Evolutionary conservation across 2,888 invertebrate genomes (phyloP).

Genomic region (Bellardia pandia): DNA sequence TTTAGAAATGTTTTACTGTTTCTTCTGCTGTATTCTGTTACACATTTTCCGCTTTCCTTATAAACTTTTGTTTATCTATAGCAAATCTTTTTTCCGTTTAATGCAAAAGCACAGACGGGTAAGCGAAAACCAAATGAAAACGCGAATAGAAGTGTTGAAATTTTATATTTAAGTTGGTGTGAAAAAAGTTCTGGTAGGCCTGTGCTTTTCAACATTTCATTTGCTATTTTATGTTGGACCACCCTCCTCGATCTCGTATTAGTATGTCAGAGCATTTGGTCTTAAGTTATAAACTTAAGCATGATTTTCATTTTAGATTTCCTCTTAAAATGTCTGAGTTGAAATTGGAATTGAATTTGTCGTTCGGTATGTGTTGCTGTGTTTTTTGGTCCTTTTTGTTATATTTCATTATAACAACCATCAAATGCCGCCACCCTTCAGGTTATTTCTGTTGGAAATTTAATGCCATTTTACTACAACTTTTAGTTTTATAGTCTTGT

Average conservation of each 20-base stretch:
- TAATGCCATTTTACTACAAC: conserved; percentile 15
- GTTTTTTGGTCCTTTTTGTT: neutral
- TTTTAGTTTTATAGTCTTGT: conserved; percentile 28
- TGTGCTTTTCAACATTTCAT: conserved; percentile 4
- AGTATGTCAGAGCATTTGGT: neutral
- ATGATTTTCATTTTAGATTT: conserved; percentile 57
- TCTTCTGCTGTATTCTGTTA: neutral
- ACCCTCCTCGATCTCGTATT: neutral
- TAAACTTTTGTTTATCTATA: conserved; percentile 18
- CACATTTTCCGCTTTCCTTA: neutral
- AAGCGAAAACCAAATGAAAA: neutral
- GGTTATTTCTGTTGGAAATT: conserved; percentile 8
- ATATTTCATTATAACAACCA: neutral
- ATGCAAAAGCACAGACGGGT: neutral
- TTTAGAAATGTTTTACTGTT: conserved; percentile 20
- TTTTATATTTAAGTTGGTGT: conserved; percentile 43
- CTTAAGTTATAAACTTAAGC: conserved; percentile 53
- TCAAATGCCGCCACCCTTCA: neutral
- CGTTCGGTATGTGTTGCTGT: neutral
- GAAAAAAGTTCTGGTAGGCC: conserved; percentile 21
- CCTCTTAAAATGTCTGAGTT: conserved; percentile 19
- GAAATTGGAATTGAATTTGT: conserved; percentile 9
- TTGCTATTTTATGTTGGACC: conserved; percentile 8
- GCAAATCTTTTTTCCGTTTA: conserved; percentile 20
- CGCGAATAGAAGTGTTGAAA: conserved; percentile 37